A percentile compares a stretch with the other conserved stretches of the same genome.
Conservation (phyloP, 2,113 vertebrate species). For the Cyphomyrus plagiostoma region DNA sequence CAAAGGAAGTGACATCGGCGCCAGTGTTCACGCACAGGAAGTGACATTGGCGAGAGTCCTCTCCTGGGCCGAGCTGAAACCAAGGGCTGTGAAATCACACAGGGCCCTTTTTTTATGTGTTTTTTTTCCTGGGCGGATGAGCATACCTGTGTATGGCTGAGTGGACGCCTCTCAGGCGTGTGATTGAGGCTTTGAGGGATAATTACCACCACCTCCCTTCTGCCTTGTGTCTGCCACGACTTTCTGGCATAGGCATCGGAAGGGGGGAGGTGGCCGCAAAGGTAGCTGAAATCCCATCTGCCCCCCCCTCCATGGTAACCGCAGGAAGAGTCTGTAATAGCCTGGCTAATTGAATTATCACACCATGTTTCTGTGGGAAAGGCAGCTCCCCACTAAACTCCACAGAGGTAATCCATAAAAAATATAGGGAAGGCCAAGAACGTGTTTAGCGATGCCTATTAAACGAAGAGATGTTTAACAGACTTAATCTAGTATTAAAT, state of each 20-base stretch:
- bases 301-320: constrained; percentile 34
- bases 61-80: background rate
- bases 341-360: constrained; percentile 59
- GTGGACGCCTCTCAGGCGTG: background rate
- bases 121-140: background rate
- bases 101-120: background rate
- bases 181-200: constrained; percentile 2
- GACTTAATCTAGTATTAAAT: constrained; percentile 59
- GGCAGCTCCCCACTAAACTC: constrained; percentile 40
- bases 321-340: constrained; percentile 44
- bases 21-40: background rate
- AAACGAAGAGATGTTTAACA: constrained; percentile 50
- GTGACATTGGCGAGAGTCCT: background rate
- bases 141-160: background rate
- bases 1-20: background rate
- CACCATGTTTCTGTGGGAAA: constrained; percentile 44
- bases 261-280: background rate
- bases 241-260: background rate
- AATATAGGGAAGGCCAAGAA: constrained; percentile 41
- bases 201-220: constrained; percentile 6
- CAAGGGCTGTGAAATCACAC: background rate
- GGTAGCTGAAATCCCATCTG: constrained; percentile 31
- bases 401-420: constrained; percentile 52
- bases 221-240: constrained; percentile 14
- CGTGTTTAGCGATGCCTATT: constrained; percentile 55